Percentiles rank a stretch among this genome's conserved stretches.
phyloP scores from a whole-genome alignment of 2,888 invertebrate species.

The Drosophila quasianomalipes region DNA sequence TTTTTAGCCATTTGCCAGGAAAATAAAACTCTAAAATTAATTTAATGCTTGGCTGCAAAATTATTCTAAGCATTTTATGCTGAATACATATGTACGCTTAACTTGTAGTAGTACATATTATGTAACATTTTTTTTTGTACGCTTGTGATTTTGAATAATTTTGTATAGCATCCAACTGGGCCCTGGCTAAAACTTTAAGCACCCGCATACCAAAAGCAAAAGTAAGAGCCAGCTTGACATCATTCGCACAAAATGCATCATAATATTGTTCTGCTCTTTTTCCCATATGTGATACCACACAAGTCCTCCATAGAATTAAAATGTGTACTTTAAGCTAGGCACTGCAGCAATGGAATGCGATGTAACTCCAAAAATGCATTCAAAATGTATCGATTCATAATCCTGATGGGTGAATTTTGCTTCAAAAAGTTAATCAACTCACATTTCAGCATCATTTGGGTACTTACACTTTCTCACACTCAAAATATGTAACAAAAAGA shows the following conservation, averaged over 20 bases:
- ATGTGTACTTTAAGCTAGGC: neutral
- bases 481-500: neutral
- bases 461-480: neutral
- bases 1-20: conserved; percentile 16
- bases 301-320: neutral
- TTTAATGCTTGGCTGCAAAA: conserved; percentile 71
- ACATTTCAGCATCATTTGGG: neutral
- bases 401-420: neutral
- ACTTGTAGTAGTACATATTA: conserved; percentile 14
- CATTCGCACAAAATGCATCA: no score
- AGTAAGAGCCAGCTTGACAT: neutral
- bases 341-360: neutral
- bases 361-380: neutral
- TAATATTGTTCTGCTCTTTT: neutral
- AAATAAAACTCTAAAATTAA: conserved; percentile 50
- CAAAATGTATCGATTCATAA: neutral
- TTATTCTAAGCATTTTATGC: conserved; percentile 53
- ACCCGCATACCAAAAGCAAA: conserved; percentile 6
- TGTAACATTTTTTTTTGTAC: conserved; percentile 34
- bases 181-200: conserved; percentile 1
- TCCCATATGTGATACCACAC: neutral
- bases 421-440: neutral
- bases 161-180: conserved; percentile 15
- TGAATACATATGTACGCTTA: conserved; percentile 9
- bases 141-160: conserved; percentile 49